Percentiles rank a stretch among this genome's conserved stretches.
Evolutionary conservation across 2,888 invertebrate species (phyloP).

Genomic region (Sipha maydis): DNA sequence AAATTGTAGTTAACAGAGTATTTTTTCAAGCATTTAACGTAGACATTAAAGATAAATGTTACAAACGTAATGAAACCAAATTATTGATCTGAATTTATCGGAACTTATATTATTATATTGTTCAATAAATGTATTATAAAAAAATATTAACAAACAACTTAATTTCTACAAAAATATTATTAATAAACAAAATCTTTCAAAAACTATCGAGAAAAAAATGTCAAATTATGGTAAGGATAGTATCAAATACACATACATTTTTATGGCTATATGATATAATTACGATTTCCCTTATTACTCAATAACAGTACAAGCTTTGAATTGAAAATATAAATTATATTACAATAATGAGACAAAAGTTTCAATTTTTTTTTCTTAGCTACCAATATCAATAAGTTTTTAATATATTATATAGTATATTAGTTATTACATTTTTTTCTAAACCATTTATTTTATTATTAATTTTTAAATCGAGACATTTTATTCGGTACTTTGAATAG

Average conservation of each 20-base stretch:
- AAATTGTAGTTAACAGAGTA: background rate
- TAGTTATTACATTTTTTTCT: background rate
- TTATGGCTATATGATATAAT: background rate
- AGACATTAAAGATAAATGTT: no score
- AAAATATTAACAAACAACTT: background rate
- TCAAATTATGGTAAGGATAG: background rate
- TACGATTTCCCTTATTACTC: background rate
- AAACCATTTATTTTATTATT: background rate
- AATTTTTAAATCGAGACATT: no score
- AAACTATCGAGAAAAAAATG: background rate
- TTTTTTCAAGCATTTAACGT: background rate
- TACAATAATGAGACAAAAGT: background rate
- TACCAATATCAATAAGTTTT: background rate
- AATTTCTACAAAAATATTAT: background rate
- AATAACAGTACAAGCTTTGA: background rate
- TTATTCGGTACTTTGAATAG: no score
- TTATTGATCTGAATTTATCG: background rate
- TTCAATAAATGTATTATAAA: background rate
- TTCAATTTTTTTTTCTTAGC: background rate
- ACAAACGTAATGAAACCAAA: background rate
- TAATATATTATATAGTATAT: background rate
- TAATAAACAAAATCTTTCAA: background rate
- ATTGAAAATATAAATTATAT: background rate
- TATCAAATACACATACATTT: background rate
- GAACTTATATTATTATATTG: background rate